Conservation (phyloP, 2,113 vertebrate species). For the Tor tambroides region DNA sequence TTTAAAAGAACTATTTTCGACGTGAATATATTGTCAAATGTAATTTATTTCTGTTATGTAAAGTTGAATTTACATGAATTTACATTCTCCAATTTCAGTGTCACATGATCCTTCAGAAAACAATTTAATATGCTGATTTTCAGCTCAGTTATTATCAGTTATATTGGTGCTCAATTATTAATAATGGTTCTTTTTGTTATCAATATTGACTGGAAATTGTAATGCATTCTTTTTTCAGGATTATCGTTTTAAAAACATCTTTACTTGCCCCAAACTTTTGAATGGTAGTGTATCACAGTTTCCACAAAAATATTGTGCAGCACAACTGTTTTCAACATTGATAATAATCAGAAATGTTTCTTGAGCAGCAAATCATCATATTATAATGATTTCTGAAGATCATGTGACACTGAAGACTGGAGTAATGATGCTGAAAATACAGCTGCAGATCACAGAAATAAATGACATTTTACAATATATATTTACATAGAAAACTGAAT, state of each 20-base stretch:
- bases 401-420: not conserved
- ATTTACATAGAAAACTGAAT: not conserved
- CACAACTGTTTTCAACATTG: not conserved
- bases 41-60: not conserved
- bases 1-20: not conserved
- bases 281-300: not conserved
- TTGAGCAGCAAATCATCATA: not conserved
- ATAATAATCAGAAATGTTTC: not conserved
- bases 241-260: no score
- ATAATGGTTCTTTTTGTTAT: no score
- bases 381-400: not conserved
- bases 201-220: no score
- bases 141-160: not conserved
- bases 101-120: not conserved
- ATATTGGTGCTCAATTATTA: no score
- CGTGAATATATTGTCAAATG: not conserved
- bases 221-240: no score
- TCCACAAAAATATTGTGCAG: not conserved
- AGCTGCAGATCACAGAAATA: not conserved
- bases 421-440: not conserved
- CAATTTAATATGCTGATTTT: not conserved
- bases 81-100: not conserved
- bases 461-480: not conserved
- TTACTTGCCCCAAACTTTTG: not conserved
- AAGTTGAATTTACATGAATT: not conserved